Evolutionary conservation across 2,888 invertebrate species (phyloP), one percentile per base, ranked within the genome.

Genomic region (Halictus quadricinctus): DNA sequence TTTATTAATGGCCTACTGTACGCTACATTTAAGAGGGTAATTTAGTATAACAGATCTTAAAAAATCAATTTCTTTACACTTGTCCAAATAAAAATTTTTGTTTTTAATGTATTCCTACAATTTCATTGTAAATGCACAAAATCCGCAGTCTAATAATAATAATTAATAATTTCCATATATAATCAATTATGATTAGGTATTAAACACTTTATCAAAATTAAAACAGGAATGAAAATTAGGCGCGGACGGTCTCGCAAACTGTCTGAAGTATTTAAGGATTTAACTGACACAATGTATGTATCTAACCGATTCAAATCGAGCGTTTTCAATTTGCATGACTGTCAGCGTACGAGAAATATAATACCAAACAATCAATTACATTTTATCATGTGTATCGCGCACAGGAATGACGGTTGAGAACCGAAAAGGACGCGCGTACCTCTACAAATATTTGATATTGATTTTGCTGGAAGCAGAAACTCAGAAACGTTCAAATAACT

Each of bases 381-480:
- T 81, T 84, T 86, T 85, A 81, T 79, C 79, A n/a, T 70, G 72
- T 41, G 79, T 77, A 72, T 74, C 76, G 15, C 75, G 29, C 69
- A 43, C 60, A 72, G 54, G 41, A 29, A 46, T 5, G 66, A 54
- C 48, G 29, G 25, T 15, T 46, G 21, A 70, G n/a, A 66, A 41
- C 46, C 36, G 58, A 79, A 70, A 81, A 77, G 77, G 43, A 70
- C 43, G 43, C 70, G 21, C 21, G 54, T 46, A 72, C 43, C 72
- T 54, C 60, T 25, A 25, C 81, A 86, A 86, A 86, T 86, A 85
- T 86, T 86, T 86, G 85, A 86, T 86, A 85, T 85, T 74, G 81
- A 85, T 85, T 82, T 79, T 80, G 77, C 78, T 58, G 64, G 58
- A 50, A 79, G 78, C 72, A 84, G 58, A n/a, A 58, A 58, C 76